phyloP scores from a whole-genome alignment of 2,113 vertebrate species.

The Halcyon senegalensis region DNA sequence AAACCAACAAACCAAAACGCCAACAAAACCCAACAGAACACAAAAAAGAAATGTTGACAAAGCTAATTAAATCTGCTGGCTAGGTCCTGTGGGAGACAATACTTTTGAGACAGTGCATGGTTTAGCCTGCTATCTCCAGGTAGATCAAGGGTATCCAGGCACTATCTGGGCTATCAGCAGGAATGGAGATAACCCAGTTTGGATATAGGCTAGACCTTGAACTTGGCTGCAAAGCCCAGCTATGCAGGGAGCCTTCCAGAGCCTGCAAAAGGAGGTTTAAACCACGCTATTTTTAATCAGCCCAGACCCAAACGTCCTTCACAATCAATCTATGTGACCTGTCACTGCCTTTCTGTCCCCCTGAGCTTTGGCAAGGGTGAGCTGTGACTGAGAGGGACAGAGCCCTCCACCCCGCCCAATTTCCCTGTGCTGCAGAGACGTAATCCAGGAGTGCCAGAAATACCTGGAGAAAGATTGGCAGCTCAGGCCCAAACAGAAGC shows the following conservation, averaged over 20 bases:
- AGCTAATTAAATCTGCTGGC: slow-evolving; percentile 37
- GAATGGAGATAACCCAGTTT: slow-evolving; percentile 43
- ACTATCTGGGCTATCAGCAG: slow-evolving; percentile 56
- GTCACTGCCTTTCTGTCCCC: background rate
- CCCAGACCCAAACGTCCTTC: background rate
- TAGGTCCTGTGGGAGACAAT: background rate
- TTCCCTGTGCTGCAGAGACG: background rate
- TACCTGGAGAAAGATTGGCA: background rate
- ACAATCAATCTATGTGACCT: accelerated
- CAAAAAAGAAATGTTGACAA: accelerated
- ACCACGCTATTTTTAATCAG: slow-evolving; percentile 40
- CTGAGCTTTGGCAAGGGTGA: background rate
- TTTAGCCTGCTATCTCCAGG: background rate
- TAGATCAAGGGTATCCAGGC: slow-evolving; percentile 34
- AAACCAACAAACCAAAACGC: too few species aligned
- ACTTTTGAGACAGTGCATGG: background rate
- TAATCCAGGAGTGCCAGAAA: slow-evolving; percentile 29
- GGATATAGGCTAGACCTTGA: slow-evolving; percentile 44
- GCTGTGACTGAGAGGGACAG: background rate
- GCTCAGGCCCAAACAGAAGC: background rate
- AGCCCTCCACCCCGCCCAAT: background rate
- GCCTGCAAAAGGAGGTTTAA: slow-evolving; percentile 33
- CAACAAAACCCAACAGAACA: background rate
- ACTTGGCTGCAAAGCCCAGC: slow-evolving; percentile 29
- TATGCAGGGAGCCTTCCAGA: background rate